phyloP scores from a whole-genome alignment of 2,113 vertebrate genomes.

The Esox niger region DNA sequence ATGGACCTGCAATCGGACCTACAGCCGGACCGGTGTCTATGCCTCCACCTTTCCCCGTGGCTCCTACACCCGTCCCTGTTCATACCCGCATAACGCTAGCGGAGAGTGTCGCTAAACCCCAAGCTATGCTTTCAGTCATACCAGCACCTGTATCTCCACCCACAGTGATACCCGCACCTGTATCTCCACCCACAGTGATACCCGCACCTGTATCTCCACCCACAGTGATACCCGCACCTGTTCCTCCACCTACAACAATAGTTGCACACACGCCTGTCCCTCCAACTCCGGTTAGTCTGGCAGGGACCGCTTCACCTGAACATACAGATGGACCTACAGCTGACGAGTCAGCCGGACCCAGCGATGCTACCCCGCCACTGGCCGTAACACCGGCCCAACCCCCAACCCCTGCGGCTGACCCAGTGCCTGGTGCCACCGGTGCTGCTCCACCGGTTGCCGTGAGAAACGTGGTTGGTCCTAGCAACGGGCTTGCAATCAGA shows the following conservation, averaged over 20 bases:
- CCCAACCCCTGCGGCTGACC: not conserved
- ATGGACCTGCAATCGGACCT: constrained; percentile 23
- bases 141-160: constrained; percentile 7
- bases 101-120: constrained; percentile 1
- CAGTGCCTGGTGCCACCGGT: not conserved
- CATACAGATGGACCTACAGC: constrained; percentile 14
- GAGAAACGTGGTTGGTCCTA: constrained; percentile 38
- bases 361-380: not conserved
- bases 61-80: not conserved
- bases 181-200: too few species aligned
- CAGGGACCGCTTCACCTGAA: constrained; percentile 7
- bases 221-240: constrained; percentile 18
- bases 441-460: not conserved
- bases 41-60: not conserved
- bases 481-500: constrained; percentile 51
- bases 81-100: not conserved
- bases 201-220: too few species aligned
- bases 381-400: not conserved
- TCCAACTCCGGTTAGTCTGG: not conserved
- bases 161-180: not conserved
- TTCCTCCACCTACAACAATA: not conserved
- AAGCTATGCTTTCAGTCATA: constrained; percentile 27
- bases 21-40: constrained; percentile 12
- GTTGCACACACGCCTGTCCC: not conserved
- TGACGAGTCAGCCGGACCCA: not conserved